Conservation (phyloP, 1,140 invertebrate genomes). For the Zaprionus lachaisei region DNA sequence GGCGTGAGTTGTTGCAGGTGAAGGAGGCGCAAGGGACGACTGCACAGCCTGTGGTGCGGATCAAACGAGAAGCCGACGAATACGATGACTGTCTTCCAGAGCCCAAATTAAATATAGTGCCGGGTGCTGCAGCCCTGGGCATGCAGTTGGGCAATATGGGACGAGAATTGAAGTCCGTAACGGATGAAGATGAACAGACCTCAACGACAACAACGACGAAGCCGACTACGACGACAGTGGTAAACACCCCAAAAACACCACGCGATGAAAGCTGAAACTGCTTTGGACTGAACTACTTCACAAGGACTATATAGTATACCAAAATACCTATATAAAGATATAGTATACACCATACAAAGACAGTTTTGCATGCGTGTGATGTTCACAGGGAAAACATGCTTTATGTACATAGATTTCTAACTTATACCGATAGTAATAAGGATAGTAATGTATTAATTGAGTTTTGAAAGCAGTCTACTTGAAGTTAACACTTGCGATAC, state of each 20-base stretch:
- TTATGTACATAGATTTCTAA: constrained; percentile 52
- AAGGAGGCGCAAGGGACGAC: constrained; percentile 28
- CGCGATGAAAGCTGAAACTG: constrained; percentile 12
- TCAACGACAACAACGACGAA: constrained; percentile 13
- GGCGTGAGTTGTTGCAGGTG: constrained; percentile 69
- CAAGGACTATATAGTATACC: constrained; percentile 16
- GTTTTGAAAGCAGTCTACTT: constrained; percentile 13
- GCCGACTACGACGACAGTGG: background rate
- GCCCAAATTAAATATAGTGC: constrained; percentile 54
- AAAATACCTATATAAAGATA: constrained; percentile 18
- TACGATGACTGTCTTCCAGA: constrained; percentile 63
- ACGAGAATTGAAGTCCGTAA: constrained; percentile 74
- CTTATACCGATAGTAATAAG: constrained; percentile 11
- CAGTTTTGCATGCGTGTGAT: constrained; percentile 9
- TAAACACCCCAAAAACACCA: background rate
- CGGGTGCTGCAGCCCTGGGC: constrained; percentile 30
- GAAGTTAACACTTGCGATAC: constrained; percentile 18
- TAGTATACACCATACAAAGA: constrained; percentile 3
- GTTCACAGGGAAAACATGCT: constrained; percentile 32
- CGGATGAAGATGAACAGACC: constrained; percentile 54
- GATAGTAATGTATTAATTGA: constrained; percentile 30
- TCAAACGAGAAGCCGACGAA: constrained; percentile 52
- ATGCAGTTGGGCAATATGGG: constrained; percentile 70
- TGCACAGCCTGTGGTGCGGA: constrained; percentile 17
- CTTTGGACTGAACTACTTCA: constrained; percentile 7